Conservation (phyloP, 2,888 invertebrate genomes). For the Apoderus coryli region DNA sequence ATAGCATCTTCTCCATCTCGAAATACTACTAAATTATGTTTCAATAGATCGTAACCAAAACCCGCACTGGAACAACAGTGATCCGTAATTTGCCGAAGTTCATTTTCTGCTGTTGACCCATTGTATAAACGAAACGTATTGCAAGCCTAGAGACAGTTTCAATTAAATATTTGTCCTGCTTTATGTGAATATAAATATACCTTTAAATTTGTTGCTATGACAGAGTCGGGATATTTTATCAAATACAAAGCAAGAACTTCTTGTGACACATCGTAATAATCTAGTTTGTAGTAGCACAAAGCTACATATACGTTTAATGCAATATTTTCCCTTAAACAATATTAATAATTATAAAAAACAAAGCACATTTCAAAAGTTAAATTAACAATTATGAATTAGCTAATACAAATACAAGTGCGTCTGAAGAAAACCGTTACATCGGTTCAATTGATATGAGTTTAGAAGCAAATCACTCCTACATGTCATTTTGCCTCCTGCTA, state of each 20-base stretch:
- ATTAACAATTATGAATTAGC: no score
- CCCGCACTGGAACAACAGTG: slow-evolving; percentile 53
- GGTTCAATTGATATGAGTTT: no score
- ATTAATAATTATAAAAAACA: no score
- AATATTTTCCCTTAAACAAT: slow-evolving; percentile 58
- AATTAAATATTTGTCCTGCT: no score
- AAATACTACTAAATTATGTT: slow-evolving; percentile 92
- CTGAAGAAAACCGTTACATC: no score
- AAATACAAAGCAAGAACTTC: slow-evolving; percentile 92
- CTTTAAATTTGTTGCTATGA: slow-evolving; percentile 89
- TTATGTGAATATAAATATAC: slow-evolving; percentile 31
- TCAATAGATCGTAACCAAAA: slow-evolving; percentile 84
- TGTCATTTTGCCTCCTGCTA: no score
- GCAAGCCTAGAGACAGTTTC: slow-evolving; percentile 44
- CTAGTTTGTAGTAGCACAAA: slow-evolving; percentile 94
- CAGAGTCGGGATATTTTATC: slow-evolving; percentile 82
- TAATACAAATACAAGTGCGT: no score
- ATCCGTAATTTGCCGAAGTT: slow-evolving; percentile 65
- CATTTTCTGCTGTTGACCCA: slow-evolving; percentile 87
- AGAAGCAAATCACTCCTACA: no score
- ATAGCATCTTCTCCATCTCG: slow-evolving; percentile 86
- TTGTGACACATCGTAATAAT: slow-evolving; percentile 96
- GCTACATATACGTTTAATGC: slow-evolving; percentile 96
- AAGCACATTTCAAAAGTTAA: no score
- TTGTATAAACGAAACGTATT: slow-evolving; percentile 79